Conservation (phyloP, 2,113 vertebrate genomes). For the Gopherus evgoodei region DNA sequence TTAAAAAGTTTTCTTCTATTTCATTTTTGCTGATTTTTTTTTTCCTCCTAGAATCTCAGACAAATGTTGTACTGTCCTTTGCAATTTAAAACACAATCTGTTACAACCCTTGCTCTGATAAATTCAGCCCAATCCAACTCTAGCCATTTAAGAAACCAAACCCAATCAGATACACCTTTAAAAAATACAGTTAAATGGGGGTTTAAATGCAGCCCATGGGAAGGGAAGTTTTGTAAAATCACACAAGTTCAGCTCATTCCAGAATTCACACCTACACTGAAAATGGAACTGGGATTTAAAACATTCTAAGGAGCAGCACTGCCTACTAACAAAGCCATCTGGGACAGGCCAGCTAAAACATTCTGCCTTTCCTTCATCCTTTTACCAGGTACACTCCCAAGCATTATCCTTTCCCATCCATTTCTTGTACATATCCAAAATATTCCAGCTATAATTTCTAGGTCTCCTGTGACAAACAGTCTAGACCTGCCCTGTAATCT, state of each 20-base stretch:
- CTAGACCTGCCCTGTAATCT: neutral
- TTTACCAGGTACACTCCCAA: neutral
- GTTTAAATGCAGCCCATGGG: neutral
- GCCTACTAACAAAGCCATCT: slow-evolving; percentile 35
- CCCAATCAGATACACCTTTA: neutral
- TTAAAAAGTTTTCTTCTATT: neutral
- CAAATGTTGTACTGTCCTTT: neutral
- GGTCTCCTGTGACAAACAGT: neutral
- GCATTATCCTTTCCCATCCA: slow-evolving; percentile 58
- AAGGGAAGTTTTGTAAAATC: neutral
- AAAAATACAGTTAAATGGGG: neutral
- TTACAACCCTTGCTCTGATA: neutral
- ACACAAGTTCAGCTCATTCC: neutral
- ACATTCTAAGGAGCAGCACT: neutral
- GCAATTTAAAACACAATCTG: neutral
- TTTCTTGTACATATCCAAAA: slow-evolving; percentile 56
- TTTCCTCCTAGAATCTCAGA: neutral
- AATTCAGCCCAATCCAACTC: neutral
- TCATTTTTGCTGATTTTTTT: neutral
- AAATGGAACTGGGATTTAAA: neutral
- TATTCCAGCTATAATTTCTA: slow-evolving; percentile 55
- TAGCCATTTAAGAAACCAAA: neutral
- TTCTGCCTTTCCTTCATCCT: slow-evolving; percentile 11
- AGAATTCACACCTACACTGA: neutral
- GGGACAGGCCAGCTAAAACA: slow-evolving; percentile 53